Base-by-base conservation (phyloP, 2,797 vertebrate genomes). In the Dallia pectoralis region DNA sequence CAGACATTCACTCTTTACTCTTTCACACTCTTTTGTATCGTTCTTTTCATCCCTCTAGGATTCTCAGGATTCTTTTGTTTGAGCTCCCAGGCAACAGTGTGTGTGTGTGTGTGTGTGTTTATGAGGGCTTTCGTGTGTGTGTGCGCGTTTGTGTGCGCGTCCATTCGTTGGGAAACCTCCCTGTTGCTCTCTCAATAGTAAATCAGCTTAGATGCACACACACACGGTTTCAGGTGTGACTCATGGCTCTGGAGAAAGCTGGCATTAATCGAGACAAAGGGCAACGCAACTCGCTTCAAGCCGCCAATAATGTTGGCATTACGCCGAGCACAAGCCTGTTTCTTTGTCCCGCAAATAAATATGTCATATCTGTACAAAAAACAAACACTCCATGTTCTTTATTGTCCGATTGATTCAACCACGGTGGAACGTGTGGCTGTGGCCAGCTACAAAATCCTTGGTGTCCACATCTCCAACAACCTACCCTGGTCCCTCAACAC, bases 11-110 rank as follows among this genome's bases (percentile, higher is more conserved):
- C 29, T 53, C 67, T n/a, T 67, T 47, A 30, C 19, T 75, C 53
- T 29, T 62, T 81, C 64, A 76, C 64, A 67, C 61, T n/a, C 29
- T 51, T 27, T 33, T 11, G 8, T 82, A 15, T 53, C 48, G 12
- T n/a, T 33, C 79, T 78, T 74, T 32, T 32, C 70, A 61, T 4
- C 30, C 78, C 73, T 75, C 67, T 22, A 69, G 16, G 68, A 22
- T 27, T 53, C 48, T 29, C 29, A 51, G 48, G 68, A 53, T n/a
- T 33, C 30, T 70, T 67, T 47, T 67, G 15, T 29, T 69, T n/a
- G 29, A 32, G 11, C 29, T 19, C 36, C 9, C 47, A 40, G 33
- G 64, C 30, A 19, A 22, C 33, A 18, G 30, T 22, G 11, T 40
- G 11, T 65, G 63, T 33, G 19, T 66, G 7, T 25, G 11, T 66